Percentiles rank a stretch among this genome's conserved stretches.
These are phyloP conservation scores for Mormoops blainvillei DNA, from an alignment of 2,113 vertebrate species.

Conservation along the genomic window DNA sequence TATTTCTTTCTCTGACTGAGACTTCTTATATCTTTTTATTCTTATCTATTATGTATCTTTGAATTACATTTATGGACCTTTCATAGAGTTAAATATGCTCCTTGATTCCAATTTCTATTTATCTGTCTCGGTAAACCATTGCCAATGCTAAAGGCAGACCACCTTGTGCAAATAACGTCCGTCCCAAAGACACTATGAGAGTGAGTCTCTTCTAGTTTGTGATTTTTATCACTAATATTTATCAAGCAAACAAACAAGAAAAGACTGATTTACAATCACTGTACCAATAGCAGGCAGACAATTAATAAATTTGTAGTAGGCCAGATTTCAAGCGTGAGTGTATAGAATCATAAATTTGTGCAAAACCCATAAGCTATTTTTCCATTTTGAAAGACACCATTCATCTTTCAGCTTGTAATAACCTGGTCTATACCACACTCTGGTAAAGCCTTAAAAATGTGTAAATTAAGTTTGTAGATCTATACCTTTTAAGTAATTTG, in stretches of 20 bases:
- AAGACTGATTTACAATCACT: background rate
- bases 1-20: background rate
- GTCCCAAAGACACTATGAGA: fast-evolving
- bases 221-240: background rate
- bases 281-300: background rate
- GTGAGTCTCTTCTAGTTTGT: background rate
- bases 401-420: background rate
- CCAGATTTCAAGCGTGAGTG: background rate
- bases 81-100: background rate
- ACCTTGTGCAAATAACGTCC: background rate
- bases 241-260: background rate
- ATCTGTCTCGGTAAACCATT: background rate
- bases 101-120: background rate
- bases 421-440: background rate
- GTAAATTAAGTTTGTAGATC: background rate
- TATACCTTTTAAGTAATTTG: background rate
- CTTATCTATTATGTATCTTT: background rate
- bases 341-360: background rate
- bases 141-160: background rate
- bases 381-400: background rate
- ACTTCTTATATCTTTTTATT: background rate
- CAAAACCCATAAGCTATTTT: background rate
- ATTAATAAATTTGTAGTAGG: background rate
- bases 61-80: background rate
- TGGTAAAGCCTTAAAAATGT: background rate